Evolutionary conservation across 2,888 invertebrate genomes (phyloP), one percentile per base, ranked within the genome.

Genomic region (Netelia inedita): DNA sequence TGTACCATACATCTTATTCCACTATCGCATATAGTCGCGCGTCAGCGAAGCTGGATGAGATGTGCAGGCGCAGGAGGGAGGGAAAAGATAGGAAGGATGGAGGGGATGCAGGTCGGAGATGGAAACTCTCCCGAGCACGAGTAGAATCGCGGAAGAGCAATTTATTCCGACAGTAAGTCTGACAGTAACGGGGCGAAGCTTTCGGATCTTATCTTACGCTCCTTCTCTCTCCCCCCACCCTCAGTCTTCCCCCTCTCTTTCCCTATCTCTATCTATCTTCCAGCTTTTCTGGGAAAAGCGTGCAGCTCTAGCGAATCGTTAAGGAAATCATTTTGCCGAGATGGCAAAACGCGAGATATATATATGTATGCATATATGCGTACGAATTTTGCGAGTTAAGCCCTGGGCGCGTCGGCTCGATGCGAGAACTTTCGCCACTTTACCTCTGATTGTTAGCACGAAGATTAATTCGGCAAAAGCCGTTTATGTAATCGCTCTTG

Each of bases 121-220:
- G 73, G 76, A 80, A 84, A 84, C 72, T 68, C 76, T 61, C 21
- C 63, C 23, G 66, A 61, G 73, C 68, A 55, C 71, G 71, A 75
- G 73, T 19, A 53, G 80, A 84, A 84, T 76, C 76, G 84, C 63
- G 72, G 80, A 80, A 73, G 80, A 79, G 78, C 81, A 87, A 86
- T 87, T 87, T 85, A 87, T 86, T 85, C 85, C 71, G 84, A 80
- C 86, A 79, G 73, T 82, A 82, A 87, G 85, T 84, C 82, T 85
- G 86, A 85, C 85, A 83, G 84, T 85, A 87, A 85, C 83, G 73
- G 68, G 80, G 68, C 80, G 81, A 83, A 85, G 85, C 83, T 87
- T 87, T 73, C 57, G 81, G 76, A 81, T 85, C 83, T 86, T 83
- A 86, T 86, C 84, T 46, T 76, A 41, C 53, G 14, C 14, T 8